These are phyloP conservation scores for Petrocephalus microphthalmus DNA, from an alignment of 2,113 vertebrate species.

Conservation along the genomic window DNA sequence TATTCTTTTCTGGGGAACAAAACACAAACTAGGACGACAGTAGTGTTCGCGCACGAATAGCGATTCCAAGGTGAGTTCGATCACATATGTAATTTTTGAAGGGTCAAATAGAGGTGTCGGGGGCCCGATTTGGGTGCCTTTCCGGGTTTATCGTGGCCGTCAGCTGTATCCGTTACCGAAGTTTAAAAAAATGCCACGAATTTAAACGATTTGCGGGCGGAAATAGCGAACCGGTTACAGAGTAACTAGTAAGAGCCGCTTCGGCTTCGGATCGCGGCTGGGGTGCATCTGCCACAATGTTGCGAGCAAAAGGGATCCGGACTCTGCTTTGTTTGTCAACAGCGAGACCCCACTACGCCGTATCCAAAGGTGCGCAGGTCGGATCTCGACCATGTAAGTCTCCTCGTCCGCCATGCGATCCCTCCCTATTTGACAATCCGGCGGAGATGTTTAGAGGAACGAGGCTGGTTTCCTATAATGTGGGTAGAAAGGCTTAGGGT, in stretches of 20 bases:
- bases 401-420: neutral
- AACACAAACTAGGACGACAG: slow-evolving; percentile 32
- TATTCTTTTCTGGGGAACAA: neutral
- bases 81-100: neutral
- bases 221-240: neutral
- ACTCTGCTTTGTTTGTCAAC: neutral
- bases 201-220: neutral
- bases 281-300: neutral
- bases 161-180: neutral
- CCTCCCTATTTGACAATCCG: neutral
- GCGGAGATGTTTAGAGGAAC: neutral
- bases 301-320: neutral
- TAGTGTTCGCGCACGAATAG: slow-evolving; percentile 34
- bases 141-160: neutral
- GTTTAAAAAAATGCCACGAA: neutral
- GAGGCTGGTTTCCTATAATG: neutral
- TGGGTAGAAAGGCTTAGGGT: neutral
- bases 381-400: neutral
- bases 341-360: neutral
- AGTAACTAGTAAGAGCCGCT: neutral
- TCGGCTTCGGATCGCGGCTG: neutral
- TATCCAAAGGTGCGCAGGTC: neutral
- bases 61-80: slow-evolving; percentile 57
- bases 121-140: neutral
- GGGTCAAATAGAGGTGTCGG: neutral